Base-by-base conservation (phyloP, 2,113 vertebrate genomes). In the Myiopsitta monachus region DNA sequence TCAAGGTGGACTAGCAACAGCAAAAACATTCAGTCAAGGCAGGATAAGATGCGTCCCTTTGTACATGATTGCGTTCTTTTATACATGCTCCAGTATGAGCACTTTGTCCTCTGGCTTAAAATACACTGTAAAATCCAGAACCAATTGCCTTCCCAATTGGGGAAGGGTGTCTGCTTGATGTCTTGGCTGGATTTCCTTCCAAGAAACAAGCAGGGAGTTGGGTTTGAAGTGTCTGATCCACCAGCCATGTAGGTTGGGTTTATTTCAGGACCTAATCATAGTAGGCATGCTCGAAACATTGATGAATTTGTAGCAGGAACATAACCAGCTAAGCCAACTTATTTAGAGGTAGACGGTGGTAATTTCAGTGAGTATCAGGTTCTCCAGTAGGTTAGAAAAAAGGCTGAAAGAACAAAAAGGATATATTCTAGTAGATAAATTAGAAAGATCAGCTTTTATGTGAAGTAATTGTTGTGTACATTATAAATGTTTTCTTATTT, bases 401-500 rank as follows among this genome's bases (percentile, higher is more conserved):
- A 33, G 14, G 16, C 10, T 43, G 3, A 18, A 77, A 85, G 59
- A 85, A 33, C 51, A 83, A 74, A 57, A 66, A 46, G 38, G 38
- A 59, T 74, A 74, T 90, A 78, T 33, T 0, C n/a, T 22, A 51
- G 33, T 3, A 46, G 68, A 43, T 80, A 63, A 91, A 94, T 86
- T 62, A 39, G 74, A 79, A 85, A 82, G 8, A 81, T 49, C 28
- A 11, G 38, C 72, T 70, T 88, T 90, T 88, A 80, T 23, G 52
- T 38, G 73, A 74, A 86, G 57, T 43, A 77, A 89, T 92, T 2
- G 15, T 62, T 62, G 59, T 70, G 27, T 74, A 59, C 38, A 63
- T 80, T 88, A 70, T 47, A 76, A 85, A 78, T 8, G 28, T 61
- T 90, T 93, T 69, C 33, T 57, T 91, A 87, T 81, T 92, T 84